Evolutionary conservation across 2,113 vertebrate genomes (phyloP).

Genomic region (Penelope pileata): DNA sequence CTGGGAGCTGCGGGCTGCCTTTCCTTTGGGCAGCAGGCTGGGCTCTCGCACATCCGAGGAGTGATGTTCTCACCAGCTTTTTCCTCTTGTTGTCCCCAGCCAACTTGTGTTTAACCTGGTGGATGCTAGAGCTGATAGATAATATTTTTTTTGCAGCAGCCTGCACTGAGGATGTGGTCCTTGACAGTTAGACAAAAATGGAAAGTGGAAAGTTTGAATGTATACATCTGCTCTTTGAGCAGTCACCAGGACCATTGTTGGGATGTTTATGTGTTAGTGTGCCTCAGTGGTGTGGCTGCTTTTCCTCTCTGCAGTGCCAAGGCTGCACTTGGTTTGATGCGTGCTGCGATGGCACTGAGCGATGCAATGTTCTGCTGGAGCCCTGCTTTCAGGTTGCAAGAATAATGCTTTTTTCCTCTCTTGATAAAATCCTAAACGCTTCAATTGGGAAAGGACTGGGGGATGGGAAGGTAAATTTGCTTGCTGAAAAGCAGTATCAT

Average conservation of each 20-base stretch:
- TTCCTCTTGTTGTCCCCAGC: not conserved
- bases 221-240: not conserved
- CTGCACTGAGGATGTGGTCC: not conserved
- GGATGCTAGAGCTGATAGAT: not conserved
- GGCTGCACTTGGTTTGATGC: not conserved
- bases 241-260: not conserved
- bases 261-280: not conserved
- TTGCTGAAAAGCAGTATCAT: not conserved
- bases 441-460: not conserved
- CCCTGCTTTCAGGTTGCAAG: not conserved
- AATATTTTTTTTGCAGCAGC: not conserved
- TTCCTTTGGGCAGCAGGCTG: not conserved
- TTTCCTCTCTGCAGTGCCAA: not conserved
- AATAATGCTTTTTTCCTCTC: not conserved
- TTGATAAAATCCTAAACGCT: not conserved
- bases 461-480: not conserved
- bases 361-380: not conserved
- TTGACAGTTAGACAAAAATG: not conserved
- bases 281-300: not conserved
- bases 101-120: not conserved
- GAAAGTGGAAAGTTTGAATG: not conserved
- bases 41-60: not conserved
- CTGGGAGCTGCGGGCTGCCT: not conserved
- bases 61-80: not conserved
- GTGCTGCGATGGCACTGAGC: not conserved